phyloP scores from a whole-genome alignment of 2,797 vertebrate species.

The Emys orbicularis region DNA sequence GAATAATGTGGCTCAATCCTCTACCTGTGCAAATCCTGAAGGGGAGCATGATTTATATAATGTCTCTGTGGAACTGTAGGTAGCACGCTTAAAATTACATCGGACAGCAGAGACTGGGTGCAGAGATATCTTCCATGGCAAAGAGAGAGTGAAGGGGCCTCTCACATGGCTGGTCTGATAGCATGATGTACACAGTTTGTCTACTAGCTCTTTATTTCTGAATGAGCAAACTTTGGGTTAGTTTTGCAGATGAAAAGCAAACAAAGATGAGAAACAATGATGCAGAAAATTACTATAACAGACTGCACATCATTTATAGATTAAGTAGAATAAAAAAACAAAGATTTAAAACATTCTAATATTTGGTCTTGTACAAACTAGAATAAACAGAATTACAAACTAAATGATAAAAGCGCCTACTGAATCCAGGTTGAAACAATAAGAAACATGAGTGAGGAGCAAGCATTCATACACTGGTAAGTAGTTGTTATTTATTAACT shows the following conservation, averaged over 20 bases:
- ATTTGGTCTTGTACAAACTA: too few species aligned
- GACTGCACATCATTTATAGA: too few species aligned
- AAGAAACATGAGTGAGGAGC: too few species aligned
- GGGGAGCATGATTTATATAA: neutral
- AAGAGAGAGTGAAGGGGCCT: neutral
- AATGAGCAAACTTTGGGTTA: neutral
- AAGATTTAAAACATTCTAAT: too few species aligned
- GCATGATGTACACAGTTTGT: neutral
- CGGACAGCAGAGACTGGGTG: neutral
- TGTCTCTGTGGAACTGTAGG: neutral
- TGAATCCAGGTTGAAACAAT: too few species aligned
- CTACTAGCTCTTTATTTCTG: neutral
- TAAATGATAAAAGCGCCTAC: too few species aligned
- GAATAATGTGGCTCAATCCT: neutral
- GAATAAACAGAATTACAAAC: too few species aligned
- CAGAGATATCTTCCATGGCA: neutral
- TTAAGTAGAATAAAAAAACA: too few species aligned
- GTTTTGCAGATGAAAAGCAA: neutral
- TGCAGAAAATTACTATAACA: too few species aligned
- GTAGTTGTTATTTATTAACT: too few species aligned
- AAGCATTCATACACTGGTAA: too few species aligned
- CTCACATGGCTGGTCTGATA: neutral
- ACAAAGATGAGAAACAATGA: too few species aligned
- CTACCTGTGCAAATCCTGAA: neutral
- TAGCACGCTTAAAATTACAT: neutral